Percentiles rank a stretch among this genome's conserved stretches.
Conservation (phyloP, 2,113 vertebrate genomes). For the Tamias sibiricus region DNA sequence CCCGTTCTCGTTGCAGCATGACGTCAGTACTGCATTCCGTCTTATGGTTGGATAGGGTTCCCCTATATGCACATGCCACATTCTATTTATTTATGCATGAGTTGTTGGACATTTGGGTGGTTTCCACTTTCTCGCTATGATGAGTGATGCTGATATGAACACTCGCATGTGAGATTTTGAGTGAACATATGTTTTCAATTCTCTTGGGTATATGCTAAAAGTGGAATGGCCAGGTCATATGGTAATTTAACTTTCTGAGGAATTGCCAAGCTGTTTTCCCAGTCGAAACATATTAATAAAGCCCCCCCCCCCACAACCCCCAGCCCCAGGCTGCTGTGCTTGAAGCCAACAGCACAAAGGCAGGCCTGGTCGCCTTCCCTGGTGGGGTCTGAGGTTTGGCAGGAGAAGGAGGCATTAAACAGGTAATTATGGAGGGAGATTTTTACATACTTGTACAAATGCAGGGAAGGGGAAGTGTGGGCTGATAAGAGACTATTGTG, state of each 20-base stretch:
- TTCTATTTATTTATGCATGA: background rate
- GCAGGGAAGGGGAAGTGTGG: background rate
- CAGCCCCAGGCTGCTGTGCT: background rate
- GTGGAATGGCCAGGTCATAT: background rate
- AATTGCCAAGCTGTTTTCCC: background rate
- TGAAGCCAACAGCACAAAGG: background rate
- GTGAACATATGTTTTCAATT: background rate
- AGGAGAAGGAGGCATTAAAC: background rate
- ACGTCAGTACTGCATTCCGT: background rate
- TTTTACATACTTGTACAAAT: background rate
- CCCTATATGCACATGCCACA: accelerated
- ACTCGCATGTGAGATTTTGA: background rate
- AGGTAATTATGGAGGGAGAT: background rate
- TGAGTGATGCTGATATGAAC: background rate
- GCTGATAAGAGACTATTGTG: background rate
- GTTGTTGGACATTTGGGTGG: background rate
- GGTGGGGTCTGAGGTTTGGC: background rate
- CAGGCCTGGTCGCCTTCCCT: background rate
- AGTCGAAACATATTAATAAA: background rate
- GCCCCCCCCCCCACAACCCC: too few species aligned
- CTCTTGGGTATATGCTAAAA: background rate
- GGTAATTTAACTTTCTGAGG: background rate
- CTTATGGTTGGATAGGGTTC: background rate
- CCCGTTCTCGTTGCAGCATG: background rate
- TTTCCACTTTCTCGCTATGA: background rate